phyloP scores from a whole-genome alignment of 2,888 invertebrate genomes.

The Bellardia pandia region DNA sequence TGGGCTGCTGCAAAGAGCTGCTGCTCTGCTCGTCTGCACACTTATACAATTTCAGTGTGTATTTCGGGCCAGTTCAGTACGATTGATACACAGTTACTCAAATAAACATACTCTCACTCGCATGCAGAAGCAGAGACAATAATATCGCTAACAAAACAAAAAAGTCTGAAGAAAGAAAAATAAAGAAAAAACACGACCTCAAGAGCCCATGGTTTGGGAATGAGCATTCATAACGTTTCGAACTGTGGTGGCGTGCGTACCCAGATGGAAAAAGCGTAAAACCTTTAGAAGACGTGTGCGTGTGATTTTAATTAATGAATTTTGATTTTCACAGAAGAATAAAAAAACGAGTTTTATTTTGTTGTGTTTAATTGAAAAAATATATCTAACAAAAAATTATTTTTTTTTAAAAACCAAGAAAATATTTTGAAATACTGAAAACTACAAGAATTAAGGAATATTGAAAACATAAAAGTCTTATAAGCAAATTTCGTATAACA shows the following conservation, averaged over 20 bases:
- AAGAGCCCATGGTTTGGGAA: constrained; percentile 74
- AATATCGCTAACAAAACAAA: constrained; percentile 45
- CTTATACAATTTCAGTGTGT: neutral
- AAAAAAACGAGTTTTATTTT: constrained; percentile 63
- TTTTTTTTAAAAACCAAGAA: neutral
- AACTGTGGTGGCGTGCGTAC: constrained; percentile 79
- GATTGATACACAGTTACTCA: constrained; percentile 37
- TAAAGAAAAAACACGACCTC: constrained; percentile 69
- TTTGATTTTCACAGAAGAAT: constrained; percentile 24
- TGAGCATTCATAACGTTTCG: constrained; percentile 78
- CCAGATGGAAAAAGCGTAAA: constrained; percentile 47
- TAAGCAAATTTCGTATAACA: neutral
- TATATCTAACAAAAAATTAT: constrained; percentile 2
- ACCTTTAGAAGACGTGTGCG: constrained; percentile 21
- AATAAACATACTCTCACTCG: neutral
- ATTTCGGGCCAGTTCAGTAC: neutral
- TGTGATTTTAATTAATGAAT: constrained; percentile 51
- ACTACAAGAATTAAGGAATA: neutral
- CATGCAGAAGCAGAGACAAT: constrained; percentile 20
- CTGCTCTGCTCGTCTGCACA: neutral
- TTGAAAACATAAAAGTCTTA: neutral
- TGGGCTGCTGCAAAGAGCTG: constrained; percentile 3
- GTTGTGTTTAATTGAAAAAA: neutral
- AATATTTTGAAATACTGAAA: neutral
- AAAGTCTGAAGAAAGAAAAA: constrained; percentile 54